Conservation (phyloP, 2,888 invertebrate genomes). For the Ptilodon capucinus region DNA sequence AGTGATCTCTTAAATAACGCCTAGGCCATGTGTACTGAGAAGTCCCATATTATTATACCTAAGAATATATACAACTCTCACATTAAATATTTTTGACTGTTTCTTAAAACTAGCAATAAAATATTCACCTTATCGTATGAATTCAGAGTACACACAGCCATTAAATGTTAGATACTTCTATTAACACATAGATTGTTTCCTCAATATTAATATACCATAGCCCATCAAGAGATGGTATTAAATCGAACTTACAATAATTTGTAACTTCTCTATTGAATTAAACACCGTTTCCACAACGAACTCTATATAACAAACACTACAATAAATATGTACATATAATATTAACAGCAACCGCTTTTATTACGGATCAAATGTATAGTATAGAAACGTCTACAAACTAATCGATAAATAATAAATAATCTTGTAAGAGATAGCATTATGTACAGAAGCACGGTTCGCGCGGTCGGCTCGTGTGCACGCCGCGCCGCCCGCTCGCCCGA, state of each 20-base stretch:
- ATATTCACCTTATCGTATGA: slow-evolving; percentile 41
- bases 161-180: slow-evolving; percentile 27
- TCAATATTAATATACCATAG: slow-evolving; percentile 31
- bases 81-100: slow-evolving; percentile 56
- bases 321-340: slow-evolving; percentile 49
- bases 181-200: slow-evolving; percentile 39
- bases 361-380: slow-evolving; percentile 42
- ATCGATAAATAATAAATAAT: slow-evolving; percentile 79
- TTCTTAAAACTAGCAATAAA: slow-evolving; percentile 44
- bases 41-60: slow-evolving; percentile 71
- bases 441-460: slow-evolving; percentile 73
- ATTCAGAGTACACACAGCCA: slow-evolving; percentile 47
- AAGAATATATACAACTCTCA: slow-evolving; percentile 50
- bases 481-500: slow-evolving; percentile 39
- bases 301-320: slow-evolving; percentile 33
- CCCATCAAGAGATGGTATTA: slow-evolving; percentile 28
- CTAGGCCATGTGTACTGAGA: slow-evolving; percentile 58
- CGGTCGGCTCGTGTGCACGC: slow-evolving; percentile 38
- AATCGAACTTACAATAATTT: slow-evolving; percentile 35
- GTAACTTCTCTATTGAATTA: slow-evolving; percentile 20
- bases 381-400: slow-evolving; percentile 56
- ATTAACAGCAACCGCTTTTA: slow-evolving; percentile 51
- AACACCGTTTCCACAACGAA: slow-evolving; percentile 29
- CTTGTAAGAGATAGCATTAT: slow-evolving; percentile 72
- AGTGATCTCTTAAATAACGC: slow-evolving; percentile 25